Conservation (phyloP, 2,888 invertebrate species). For the Lissonota sp. region DNA sequence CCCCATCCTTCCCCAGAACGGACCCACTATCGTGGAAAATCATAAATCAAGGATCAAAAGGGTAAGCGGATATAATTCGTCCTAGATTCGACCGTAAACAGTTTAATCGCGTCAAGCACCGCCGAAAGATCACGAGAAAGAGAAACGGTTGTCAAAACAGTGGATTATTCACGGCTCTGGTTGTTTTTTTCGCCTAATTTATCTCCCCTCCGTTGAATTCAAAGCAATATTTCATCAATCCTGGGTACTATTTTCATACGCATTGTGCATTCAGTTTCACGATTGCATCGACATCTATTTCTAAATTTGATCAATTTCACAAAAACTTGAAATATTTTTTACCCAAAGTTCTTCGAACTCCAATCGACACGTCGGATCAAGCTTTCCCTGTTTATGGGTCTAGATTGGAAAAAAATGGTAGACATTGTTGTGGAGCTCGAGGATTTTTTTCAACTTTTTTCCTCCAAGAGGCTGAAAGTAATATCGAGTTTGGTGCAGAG, state of each 20-base stretch:
- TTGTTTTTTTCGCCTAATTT: neutral
- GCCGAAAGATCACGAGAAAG: slow-evolving; percentile 70
- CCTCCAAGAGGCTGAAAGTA: slow-evolving; percentile 44
- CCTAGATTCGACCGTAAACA: slow-evolving; percentile 81
- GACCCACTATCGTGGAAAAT: slow-evolving; percentile 51
- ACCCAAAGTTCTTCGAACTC: too few species aligned
- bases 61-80: slow-evolving; percentile 78
- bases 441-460: slow-evolving; percentile 55
- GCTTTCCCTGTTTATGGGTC: neutral
- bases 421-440: slow-evolving; percentile 4
- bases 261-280: too few species aligned
- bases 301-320: too few species aligned
- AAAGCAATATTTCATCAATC: too few species aligned
- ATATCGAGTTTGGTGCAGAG: slow-evolving; percentile 55
- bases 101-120: slow-evolving; percentile 78
- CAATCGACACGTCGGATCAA: too few species aligned
- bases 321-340: too few species aligned
- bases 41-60: slow-evolving; percentile 82
- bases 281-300: too few species aligned
- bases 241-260: too few species aligned
- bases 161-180: slow-evolving; percentile 76
- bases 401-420: neutral
- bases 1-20: slow-evolving; percentile 16
- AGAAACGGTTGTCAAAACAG: slow-evolving; percentile 81
- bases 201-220: neutral